phyloP scores from a whole-genome alignment of 2,113 vertebrate genomes.

The Erinaceus europaeus region DNA sequence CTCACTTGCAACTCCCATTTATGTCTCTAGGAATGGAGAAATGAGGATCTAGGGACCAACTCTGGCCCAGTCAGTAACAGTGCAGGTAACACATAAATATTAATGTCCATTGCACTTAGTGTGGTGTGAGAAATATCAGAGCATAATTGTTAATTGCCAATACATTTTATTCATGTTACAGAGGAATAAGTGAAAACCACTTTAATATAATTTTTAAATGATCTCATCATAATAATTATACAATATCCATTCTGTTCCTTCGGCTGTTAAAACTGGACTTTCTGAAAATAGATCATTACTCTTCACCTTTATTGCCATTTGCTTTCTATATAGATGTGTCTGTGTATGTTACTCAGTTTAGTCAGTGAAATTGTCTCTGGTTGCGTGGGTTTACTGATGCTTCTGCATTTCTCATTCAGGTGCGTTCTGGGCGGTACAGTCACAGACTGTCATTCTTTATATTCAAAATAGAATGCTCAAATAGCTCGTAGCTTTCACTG shows the following conservation, averaged over 20 bases:
- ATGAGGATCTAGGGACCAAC: constrained; percentile 64
- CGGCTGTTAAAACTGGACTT: constrained; percentile 50
- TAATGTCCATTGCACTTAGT: constrained; percentile 58
- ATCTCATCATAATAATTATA: constrained; percentile 66
- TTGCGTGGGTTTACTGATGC: constrained; percentile 1
- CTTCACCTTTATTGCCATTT: constrained; percentile 16
- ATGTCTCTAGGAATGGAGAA: constrained; percentile 62
- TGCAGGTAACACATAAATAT: constrained; percentile 68
- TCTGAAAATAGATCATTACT: constrained; percentile 41
- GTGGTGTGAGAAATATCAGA: constrained; percentile 56
- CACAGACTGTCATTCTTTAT: constrained; percentile 53
- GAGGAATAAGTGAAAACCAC: constrained; percentile 54
- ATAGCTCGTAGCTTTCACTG: constrained; percentile 15
- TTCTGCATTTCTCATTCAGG: constrained; percentile 14
- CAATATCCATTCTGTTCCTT: constrained; percentile 60
- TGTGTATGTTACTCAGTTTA: neutral
- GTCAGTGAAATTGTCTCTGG: neutral
- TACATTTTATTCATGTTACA: constrained; percentile 60
- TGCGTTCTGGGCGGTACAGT: too few species aligned
- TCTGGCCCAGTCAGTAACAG: constrained; percentile 54
- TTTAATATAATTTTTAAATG: constrained; percentile 57
- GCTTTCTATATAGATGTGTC: constrained; percentile 27
- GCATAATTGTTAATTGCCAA: constrained; percentile 70
- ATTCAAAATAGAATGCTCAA: constrained; percentile 32
- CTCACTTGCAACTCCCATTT: constrained; percentile 72